Percentiles rank a stretch among this genome's conserved stretches.
Evolutionary conservation across 2,888 invertebrate genomes (phyloP).

Genomic region (Deilephila porcellus): DNA sequence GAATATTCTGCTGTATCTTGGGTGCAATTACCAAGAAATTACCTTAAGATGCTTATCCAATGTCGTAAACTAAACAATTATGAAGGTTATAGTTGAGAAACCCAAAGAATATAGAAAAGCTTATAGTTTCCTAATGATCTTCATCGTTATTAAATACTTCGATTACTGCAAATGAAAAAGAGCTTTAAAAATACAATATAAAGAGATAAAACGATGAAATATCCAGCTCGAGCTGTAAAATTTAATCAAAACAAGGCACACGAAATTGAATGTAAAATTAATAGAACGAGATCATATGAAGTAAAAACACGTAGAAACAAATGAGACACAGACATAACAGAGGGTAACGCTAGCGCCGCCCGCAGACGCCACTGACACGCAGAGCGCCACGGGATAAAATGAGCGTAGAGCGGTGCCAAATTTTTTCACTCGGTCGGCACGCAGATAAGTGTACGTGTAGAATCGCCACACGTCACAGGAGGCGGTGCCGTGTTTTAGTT

Average conservation of each 20-base stretch:
- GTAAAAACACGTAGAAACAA: neutral
- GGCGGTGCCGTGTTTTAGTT: constrained; percentile 42
- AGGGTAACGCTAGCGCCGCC: constrained; percentile 50
- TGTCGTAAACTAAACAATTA: too few relatives aligned
- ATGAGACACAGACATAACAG: constrained; percentile 10
- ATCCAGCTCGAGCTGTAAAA: neutral
- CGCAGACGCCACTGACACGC: constrained; percentile 58
- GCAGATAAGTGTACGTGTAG: constrained; percentile 61
- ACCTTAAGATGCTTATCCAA: neutral
- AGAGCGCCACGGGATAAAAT: constrained; percentile 67
- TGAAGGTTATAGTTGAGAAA: neutral
- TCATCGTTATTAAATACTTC: neutral
- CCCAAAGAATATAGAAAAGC: neutral
- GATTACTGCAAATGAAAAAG: neutral
- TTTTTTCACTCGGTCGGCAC: constrained; percentile 63
- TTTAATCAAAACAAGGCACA: neutral
- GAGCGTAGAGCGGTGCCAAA: constrained; percentile 69
- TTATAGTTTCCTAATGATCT: neutral
- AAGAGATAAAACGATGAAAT: too few relatives aligned
- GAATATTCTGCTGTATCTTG: neutral
- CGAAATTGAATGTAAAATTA: neutral
- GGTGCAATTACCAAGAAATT: neutral
- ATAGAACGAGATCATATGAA: neutral
- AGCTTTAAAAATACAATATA: neutral
- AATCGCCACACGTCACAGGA: constrained; percentile 56